phyloP scores from a whole-genome alignment of 2,113 vertebrate species.

The Pyrgilauda ruficollis region DNA sequence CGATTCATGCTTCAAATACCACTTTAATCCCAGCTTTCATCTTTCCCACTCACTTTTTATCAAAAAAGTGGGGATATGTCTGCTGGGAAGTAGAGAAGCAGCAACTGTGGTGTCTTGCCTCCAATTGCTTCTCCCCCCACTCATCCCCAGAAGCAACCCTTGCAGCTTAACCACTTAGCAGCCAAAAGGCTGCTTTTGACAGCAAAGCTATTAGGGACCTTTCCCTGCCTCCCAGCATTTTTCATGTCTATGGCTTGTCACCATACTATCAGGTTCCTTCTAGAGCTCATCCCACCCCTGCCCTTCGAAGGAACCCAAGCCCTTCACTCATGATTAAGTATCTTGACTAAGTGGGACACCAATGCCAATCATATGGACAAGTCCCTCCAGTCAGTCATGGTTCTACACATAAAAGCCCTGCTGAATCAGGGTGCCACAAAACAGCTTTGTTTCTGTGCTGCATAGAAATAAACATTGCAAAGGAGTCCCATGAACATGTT shows the following conservation, averaged over 20 bases:
- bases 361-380: accelerated
- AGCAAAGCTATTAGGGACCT: not conserved
- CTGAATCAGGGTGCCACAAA: not conserved
- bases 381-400: not conserved
- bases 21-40: conserved; percentile 54
- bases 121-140: not conserved
- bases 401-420: not conserved
- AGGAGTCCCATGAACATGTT: accelerated
- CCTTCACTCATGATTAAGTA: not conserved
- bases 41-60: not conserved
- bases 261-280: not conserved
- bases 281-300: not conserved
- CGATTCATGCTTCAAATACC: conserved; percentile 32
- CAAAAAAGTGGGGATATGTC: not conserved
- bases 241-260: not conserved
- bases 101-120: not conserved
- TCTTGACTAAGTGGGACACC: not conserved
- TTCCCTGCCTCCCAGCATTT: not conserved
- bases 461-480: not conserved
- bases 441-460: not conserved
- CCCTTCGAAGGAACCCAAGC: not conserved
- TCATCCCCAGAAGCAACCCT: not conserved
- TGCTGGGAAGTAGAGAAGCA: not conserved
- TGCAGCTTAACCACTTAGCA: not conserved
- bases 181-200: not conserved